Percentiles rank a stretch among this genome's conserved stretches.
Conservation (phyloP, 1,140 invertebrate species). For the Matsumurasca onukii region DNA sequence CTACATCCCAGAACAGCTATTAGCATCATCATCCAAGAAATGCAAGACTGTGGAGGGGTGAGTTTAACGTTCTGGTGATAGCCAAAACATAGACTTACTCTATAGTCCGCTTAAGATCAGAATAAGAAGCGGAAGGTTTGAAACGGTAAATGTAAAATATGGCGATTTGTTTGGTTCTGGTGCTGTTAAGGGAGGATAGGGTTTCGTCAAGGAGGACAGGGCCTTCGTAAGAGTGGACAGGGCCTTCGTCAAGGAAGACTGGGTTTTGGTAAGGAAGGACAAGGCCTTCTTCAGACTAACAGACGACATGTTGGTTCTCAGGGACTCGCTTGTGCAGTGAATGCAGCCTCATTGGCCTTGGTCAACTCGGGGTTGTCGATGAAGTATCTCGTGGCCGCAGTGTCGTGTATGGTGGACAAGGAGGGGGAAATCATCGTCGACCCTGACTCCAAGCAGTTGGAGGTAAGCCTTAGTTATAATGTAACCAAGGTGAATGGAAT, state of each 20-base stretch:
- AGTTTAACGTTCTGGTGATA: constrained; percentile 42
- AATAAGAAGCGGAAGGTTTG: not conserved
- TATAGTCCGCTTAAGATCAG: not conserved
- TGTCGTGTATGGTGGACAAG: constrained; percentile 67
- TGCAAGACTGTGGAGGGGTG: constrained; percentile 82
- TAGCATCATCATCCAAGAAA: constrained; percentile 78
- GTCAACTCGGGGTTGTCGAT: constrained; percentile 78
- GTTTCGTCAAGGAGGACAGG: too few relatives aligned
- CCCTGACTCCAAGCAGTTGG: constrained; percentile 56
- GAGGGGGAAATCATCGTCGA: constrained; percentile 65
- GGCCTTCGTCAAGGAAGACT: too few relatives aligned
- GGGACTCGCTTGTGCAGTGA: constrained; percentile 78
- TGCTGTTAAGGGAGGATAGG: too few relatives aligned
- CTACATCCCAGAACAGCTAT: constrained; percentile 78
- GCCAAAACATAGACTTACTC: not conserved
- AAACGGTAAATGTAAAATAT: too few relatives aligned
- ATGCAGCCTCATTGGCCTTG: constrained; percentile 76
- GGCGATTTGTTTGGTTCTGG: too few relatives aligned
- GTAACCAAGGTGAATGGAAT: not conserved
- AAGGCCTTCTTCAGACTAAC: too few relatives aligned
- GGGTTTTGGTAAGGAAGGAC: too few relatives aligned
- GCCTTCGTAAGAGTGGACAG: too few relatives aligned
- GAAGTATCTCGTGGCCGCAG: constrained; percentile 76
- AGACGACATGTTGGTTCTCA: constrained; percentile 49
- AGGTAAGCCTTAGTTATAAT: constrained; percentile 48